Percentiles rank a stretch among this genome's conserved stretches.
Evolutionary conservation across 1,140 invertebrate species (phyloP).

Genomic region (Heliconius nattereri): DNA sequence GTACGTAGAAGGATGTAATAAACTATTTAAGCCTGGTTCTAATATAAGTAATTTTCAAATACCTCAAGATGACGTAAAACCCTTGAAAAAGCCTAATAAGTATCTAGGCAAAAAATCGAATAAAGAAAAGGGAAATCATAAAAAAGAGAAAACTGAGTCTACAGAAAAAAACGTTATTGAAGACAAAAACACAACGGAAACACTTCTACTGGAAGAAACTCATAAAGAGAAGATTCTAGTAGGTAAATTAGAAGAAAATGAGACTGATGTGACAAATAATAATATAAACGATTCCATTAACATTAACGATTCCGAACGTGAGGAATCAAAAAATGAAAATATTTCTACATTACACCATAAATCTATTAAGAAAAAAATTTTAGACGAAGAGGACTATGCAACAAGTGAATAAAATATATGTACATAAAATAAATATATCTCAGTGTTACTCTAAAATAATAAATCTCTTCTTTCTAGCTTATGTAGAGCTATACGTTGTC

Average conservation of each 20-base stretch:
- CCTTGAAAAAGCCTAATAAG: constrained; percentile 51
- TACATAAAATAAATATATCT: constrained; percentile 14
- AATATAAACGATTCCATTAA: constrained; percentile 12
- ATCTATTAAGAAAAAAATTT: constrained; percentile 24
- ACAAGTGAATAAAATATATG: constrained; percentile 41
- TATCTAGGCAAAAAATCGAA: constrained; percentile 44
- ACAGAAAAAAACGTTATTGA: constrained; percentile 22
- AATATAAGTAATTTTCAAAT: constrained; percentile 42
- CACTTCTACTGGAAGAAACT: not conserved
- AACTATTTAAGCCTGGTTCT: constrained; percentile 53
- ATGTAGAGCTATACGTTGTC: too few relatives aligned
- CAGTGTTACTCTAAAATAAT: too few relatives aligned
- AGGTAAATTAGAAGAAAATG: constrained; percentile 21
- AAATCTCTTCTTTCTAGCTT: too few relatives aligned
- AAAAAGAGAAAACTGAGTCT: not conserved
- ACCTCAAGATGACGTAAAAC: constrained; percentile 32
- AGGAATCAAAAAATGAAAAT: constrained; percentile 17
- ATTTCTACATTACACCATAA: constrained; percentile 4
- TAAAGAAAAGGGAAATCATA: not conserved
- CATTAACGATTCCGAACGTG: constrained; percentile 18
- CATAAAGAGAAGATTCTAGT: not conserved
- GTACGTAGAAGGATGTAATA: constrained; percentile 48
- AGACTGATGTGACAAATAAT: constrained; percentile 21
- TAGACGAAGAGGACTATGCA: constrained; percentile 47
- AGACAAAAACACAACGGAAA: not conserved